Percentiles rank a stretch among this genome's conserved stretches.
Conservation (phyloP, 2,113 vertebrate genomes). For the Tamias sibiricus region DNA sequence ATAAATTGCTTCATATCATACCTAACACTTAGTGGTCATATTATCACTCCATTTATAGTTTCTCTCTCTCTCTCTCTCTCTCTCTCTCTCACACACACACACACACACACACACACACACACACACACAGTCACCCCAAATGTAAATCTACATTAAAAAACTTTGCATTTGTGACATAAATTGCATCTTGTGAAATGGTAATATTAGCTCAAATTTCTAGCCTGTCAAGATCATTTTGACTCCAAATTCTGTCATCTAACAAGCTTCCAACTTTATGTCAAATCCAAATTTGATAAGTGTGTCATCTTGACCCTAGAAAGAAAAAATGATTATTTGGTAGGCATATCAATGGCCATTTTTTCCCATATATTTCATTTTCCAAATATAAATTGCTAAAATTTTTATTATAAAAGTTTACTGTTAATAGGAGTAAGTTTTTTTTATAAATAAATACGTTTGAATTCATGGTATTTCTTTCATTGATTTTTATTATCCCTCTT, state of each 20-base stretch:
- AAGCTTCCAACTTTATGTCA: conserved; percentile 22
- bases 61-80: no score
- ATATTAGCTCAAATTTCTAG: conserved; percentile 37
- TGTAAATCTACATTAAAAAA: neutral
- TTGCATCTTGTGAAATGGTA: conserved; percentile 17
- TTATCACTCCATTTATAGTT: no score
- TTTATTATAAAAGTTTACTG: neutral
- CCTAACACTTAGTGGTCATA: neutral
- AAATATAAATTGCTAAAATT: neutral
- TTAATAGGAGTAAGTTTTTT: neutral
- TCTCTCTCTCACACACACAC: no score
- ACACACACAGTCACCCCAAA: neutral
- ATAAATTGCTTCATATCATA: neutral
- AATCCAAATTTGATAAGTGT: conserved; percentile 16
- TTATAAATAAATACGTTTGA: neutral
- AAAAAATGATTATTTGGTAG: neutral
- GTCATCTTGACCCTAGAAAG: neutral
- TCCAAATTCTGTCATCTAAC: conserved; percentile 15
- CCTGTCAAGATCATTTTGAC: conserved; percentile 49
- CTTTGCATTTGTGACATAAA: neutral
- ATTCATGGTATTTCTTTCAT: neutral
- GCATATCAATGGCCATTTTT: neutral
- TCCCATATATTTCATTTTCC: neutral
- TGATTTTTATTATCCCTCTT: neutral
- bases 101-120: no score